These are phyloP conservation scores for Notarius quadriscutis DNA, from an alignment of 2,113 vertebrate genomes.

Conservation along the genomic window DNA sequence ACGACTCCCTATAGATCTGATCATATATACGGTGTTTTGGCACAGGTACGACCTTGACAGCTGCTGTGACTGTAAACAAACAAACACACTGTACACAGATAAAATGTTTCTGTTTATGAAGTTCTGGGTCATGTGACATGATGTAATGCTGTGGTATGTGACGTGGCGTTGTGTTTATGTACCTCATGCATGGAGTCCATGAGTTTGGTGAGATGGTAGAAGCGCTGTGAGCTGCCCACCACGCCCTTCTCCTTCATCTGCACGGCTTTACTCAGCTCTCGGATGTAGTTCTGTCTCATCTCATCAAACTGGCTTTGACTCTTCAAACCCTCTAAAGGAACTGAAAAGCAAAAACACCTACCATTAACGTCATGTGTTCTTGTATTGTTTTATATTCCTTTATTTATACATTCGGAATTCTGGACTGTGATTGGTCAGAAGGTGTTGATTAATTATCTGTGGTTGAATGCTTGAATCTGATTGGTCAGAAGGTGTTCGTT, in stretches of 20 bases:
- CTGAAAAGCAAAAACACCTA: constrained; percentile 67
- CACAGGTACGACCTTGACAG: too few species aligned
- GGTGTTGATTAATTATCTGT: not conserved
- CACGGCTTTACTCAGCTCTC: constrained; percentile 89
- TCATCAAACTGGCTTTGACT: constrained; percentile 94
- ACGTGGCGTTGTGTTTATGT: constrained; percentile 21
- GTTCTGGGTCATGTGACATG: not conserved
- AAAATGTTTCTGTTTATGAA: not conserved
- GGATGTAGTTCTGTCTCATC: constrained; percentile 94
- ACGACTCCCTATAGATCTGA: too few species aligned
- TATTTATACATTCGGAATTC: not conserved
- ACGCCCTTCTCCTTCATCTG: constrained; percentile 86
- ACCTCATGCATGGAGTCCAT: constrained; percentile 97
- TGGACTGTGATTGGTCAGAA: not conserved
- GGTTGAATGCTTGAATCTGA: not conserved
- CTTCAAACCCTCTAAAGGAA: constrained; percentile 94
- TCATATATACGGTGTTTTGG: too few species aligned
- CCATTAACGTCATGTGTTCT: not conserved
- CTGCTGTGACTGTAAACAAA: too few species aligned
- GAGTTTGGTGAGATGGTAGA: constrained; percentile 94
- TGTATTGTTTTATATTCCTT: not conserved
- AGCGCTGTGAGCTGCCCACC: constrained; percentile 88
- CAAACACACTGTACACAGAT: too few species aligned
- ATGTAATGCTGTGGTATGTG: not conserved
- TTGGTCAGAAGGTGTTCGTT: not conserved